These are phyloP conservation scores for Acropternis orthonyx DNA, from an alignment of 2,797 vertebrate genomes.

Conservation along the genomic window DNA sequence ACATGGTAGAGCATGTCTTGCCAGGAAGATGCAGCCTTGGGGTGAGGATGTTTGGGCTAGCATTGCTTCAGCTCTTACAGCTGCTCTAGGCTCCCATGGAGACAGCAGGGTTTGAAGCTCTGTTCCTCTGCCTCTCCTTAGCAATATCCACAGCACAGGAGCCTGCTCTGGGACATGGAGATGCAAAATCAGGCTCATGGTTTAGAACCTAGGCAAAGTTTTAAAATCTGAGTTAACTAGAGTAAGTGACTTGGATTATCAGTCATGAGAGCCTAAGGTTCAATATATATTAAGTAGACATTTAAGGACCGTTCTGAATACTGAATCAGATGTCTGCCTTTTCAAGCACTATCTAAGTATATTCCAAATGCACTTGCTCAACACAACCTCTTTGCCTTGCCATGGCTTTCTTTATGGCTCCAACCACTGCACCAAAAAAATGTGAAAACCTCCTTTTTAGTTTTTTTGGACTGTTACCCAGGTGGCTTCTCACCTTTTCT, in stretches of 20 bases:
- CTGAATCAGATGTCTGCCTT: background rate
- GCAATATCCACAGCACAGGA: background rate
- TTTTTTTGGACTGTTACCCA: background rate
- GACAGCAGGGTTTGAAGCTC: background rate
- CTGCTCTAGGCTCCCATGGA: background rate
- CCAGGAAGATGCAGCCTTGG: background rate
- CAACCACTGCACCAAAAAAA: background rate
- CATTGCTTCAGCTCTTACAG: background rate
- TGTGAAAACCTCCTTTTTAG: background rate
- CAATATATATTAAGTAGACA: fast-evolving
- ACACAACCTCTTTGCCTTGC: background rate
- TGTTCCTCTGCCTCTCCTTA: background rate
- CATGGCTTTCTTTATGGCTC: background rate
- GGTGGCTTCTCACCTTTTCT: background rate
- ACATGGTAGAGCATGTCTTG: background rate
- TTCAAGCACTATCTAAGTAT: background rate
- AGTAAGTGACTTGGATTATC: background rate
- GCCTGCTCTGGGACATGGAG: background rate
- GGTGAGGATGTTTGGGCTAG: background rate
- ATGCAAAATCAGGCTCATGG: background rate
- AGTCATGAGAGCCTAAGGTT: background rate
- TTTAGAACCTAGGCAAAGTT: background rate
- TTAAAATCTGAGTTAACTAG: background rate
- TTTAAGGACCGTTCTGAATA: background rate
- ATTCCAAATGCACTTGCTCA: background rate